phyloP scores from a whole-genome alignment of 2,888 invertebrate species.

The Epinotia brunnichana region DNA sequence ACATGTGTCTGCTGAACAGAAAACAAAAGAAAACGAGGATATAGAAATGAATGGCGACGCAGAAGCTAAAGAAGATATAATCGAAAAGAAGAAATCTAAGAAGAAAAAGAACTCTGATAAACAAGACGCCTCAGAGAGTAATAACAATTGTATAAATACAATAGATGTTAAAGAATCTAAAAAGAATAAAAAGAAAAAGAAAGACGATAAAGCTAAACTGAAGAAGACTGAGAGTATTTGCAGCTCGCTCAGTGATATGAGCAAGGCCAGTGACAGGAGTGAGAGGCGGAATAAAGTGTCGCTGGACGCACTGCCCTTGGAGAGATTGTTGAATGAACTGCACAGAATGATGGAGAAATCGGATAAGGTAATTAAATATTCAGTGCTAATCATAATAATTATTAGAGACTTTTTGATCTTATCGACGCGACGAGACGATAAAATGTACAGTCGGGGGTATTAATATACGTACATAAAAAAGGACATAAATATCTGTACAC shows the following conservation, averaged over 20 bases:
- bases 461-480: no score
- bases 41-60: constrained; percentile 46
- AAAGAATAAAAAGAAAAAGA: constrained; percentile 43
- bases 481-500: no score
- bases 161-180: constrained; percentile 47
- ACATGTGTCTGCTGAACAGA: constrained; percentile 2
- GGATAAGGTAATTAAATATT: constrained; percentile 56
- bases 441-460: no score
- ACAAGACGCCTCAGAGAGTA: constrained; percentile 36
- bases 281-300: constrained; percentile 47
- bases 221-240: constrained; percentile 69
- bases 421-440: no score
- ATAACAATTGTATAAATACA: constrained; percentile 17
- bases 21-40: constrained; percentile 5
- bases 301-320: constrained; percentile 74
- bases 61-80: constrained; percentile 33
- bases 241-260: constrained; percentile 71
- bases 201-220: constrained; percentile 52
- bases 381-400: no score
- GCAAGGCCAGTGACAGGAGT: constrained; percentile 57
- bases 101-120: constrained; percentile 48
- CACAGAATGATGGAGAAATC: constrained; percentile 72
- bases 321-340: constrained; percentile 82
- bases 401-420: background rate
- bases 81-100: constrained; percentile 44